Evolutionary conservation across 2,888 invertebrate genomes (phyloP).

Genomic region (Seira ritae): DNA sequence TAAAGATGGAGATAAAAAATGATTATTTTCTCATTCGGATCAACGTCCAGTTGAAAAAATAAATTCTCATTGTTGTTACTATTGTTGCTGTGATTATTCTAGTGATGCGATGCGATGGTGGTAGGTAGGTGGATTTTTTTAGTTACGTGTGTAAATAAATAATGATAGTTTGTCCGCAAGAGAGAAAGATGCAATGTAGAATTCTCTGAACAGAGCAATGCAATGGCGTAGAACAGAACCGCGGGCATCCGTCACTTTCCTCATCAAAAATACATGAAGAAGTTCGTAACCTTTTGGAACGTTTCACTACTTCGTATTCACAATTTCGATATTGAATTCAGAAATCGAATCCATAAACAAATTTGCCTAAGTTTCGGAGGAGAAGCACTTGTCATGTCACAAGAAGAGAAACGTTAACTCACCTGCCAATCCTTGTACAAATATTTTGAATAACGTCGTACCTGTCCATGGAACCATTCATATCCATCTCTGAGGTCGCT

Average conservation of each 20-base stretch:
- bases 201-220: not conserved
- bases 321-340: slow-evolving; percentile 3
- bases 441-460: slow-evolving; percentile 62
- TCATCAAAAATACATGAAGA: not conserved
- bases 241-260: slow-evolving; percentile 12
- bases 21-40: no score
- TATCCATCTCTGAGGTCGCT: no score
- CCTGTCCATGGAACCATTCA: not conserved
- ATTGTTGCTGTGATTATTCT: no score
- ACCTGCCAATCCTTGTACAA: slow-evolving; percentile 63
- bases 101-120: no score
- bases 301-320: not conserved
- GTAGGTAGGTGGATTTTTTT: no score
- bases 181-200: no score
- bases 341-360: not conserved
- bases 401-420: slow-evolving; percentile 15
- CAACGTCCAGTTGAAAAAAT: no score
- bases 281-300: not conserved
- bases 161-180: slow-evolving; percentile 23
- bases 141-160: slow-evolving; percentile 57
- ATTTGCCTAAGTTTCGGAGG: no score
- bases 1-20: no score
- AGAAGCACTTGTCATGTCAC: not conserved
- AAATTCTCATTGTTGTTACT: no score
- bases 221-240: slow-evolving; percentile 11